These are phyloP conservation scores for Choristoneura fumiferana DNA, from an alignment of 1,140 invertebrate genomes.

Conservation along the genomic window DNA sequence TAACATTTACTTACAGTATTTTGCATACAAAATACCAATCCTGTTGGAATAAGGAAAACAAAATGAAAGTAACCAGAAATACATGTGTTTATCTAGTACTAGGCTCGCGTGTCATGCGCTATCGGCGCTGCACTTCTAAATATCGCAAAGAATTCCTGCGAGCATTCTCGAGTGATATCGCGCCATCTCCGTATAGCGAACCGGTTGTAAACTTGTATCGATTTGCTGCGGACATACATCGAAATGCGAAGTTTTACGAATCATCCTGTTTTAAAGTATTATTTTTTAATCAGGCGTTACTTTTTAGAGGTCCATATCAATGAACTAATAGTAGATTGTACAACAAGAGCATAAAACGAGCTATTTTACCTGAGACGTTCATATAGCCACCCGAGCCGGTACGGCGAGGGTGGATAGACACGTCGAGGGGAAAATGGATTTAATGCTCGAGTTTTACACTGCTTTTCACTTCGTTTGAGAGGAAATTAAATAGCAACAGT, in stretches of 20 bases:
- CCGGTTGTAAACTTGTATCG: constrained; percentile 17
- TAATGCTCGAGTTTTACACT: no score
- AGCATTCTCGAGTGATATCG: constrained; percentile 16
- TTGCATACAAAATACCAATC: no score
- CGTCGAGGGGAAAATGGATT: no score
- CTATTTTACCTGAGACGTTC: no score
- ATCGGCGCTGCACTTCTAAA: constrained; percentile 18
- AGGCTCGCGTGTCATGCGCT: constrained; percentile 14
- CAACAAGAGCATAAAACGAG: no score
- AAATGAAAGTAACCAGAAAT: constrained; percentile 1
- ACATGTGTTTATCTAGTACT: constrained; percentile 18
- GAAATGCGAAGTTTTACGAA: neutral
- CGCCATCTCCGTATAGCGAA: constrained; percentile 18
- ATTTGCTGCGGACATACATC: neutral
- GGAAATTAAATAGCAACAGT: no score
- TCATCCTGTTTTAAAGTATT: neutral
- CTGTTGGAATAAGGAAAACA: neutral
- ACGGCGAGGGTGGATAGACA: no score
- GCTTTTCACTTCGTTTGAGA: no score
- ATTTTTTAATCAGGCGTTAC: neutral
- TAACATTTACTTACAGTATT: no score
- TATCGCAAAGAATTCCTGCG: constrained; percentile 15
- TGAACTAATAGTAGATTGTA: no score
- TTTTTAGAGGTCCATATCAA: no score
- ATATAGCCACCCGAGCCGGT: no score